A percentile compares a stretch with the other conserved stretches of the same genome.
Conservation (phyloP, 1,140 invertebrate species). For the Drosophila auraria region DNA sequence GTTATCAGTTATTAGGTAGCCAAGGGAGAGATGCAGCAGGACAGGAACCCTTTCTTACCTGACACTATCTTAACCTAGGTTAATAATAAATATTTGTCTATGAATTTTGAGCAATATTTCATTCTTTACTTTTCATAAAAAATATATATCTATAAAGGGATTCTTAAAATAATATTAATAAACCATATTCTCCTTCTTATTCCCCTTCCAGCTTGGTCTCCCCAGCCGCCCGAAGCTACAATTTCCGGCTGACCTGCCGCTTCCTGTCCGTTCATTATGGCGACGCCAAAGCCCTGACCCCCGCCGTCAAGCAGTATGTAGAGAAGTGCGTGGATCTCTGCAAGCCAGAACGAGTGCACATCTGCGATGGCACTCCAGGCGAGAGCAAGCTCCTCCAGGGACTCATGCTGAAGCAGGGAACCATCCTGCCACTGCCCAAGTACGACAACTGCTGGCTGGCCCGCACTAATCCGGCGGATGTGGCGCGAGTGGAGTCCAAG, state of each 20-base stretch:
- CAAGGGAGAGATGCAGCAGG: accelerated
- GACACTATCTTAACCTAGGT: background rate
- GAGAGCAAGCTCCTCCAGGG: slow-evolving; percentile 90
- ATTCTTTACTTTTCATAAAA: background rate
- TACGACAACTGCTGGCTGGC: slow-evolving; percentile 96
- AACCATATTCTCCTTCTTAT: too few species aligned
- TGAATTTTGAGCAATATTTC: too few species aligned
- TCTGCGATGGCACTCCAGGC: slow-evolving; percentile 92
- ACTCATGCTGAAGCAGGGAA: slow-evolving; percentile 88
- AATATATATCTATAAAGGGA: background rate
- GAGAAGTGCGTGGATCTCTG: slow-evolving; percentile 90
- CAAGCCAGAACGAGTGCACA: slow-evolving; percentile 91
- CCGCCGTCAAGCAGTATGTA: slow-evolving; percentile 87
- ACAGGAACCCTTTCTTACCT: background rate
- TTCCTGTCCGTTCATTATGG: slow-evolving; percentile 71
- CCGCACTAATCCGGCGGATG: slow-evolving; percentile 96
- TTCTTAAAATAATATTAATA: background rate
- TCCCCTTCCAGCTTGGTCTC: slow-evolving; percentile 29
- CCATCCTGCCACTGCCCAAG: slow-evolving; percentile 91
- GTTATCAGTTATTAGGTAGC: background rate
- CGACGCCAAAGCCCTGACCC: slow-evolving; percentile 69
- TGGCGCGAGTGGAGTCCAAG: slow-evolving; percentile 95
- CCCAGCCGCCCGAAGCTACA: slow-evolving; percentile 30
- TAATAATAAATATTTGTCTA: slow-evolving; percentile 5
- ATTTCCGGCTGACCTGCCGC: slow-evolving; percentile 65